Base-by-base conservation (phyloP, 1,140 invertebrate species). In the Dufourea novaeangliae region DNA sequence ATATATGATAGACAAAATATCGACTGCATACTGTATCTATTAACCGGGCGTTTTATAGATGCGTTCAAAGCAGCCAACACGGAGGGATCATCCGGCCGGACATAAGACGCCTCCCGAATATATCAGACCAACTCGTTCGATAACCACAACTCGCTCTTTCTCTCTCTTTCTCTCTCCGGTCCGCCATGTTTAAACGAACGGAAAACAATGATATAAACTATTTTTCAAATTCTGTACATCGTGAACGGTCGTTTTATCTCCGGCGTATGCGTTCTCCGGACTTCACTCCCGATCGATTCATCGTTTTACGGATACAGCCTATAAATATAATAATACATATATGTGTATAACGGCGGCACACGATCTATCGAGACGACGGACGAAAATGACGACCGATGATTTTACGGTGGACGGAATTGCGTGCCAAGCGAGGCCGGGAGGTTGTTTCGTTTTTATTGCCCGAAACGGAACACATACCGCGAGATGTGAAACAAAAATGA, bases 381-480 rank as follows among this genome's bases (percentile, higher is more conserved):
- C 20, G 22, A 57, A 39, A 34, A 80, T 41, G 76, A 74, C 52
- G 46, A 84, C n/a, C n/a, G n/a, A n/a, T n/a, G n/a, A n/a, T n/a
- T n/a, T n/a, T n/a, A n/a, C 76, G 71, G 63, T 70, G 79, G 41
- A 72, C 22, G 76, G 17, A n/a, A 78, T 67, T 68, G 84, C 83
- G 86, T 84, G 86, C 64, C 81, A 87, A 80, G 78, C 70, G 86
- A 85, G 78, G 81, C 79, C 83, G 83, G 87, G 89, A 91, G n/a
- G n/a, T 90, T 90, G 87, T 90, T 90, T 87, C 80, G 85, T 50
- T 81, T 86, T n/a, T n/a, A n/a, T n/a, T n/a, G n/a, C n/a, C n/a
- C n/a, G n/a, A n/a, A n/a, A n/a, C n/a, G n/a, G n/a, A n/a, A n/a
- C n/a, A n/a, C n/a, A n/a, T n/a, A 79, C 83, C 86, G 80, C 78